Evolutionary conservation across 2,888 invertebrate species (phyloP), one percentile per base, ranked within the genome.

Genomic region (Anorthoa munda): DNA sequence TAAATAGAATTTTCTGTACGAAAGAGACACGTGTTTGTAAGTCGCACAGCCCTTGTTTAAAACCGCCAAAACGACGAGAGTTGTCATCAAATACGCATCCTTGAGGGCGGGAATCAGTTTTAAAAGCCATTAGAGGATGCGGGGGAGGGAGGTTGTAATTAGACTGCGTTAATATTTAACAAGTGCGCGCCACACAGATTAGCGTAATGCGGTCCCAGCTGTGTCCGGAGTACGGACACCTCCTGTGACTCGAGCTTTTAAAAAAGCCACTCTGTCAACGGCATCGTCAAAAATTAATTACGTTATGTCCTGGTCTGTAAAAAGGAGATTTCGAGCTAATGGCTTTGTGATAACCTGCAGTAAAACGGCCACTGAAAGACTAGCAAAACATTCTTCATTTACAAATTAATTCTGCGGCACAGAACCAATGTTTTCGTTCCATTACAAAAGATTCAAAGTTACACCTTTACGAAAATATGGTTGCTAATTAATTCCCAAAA

Each of bases 51-150:
- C 90, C 90, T 89, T 87, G 88, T 85, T 86, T 86, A 81, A 87
- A 90, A 90, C 88, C 87, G 84, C 83, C 89, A 90, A 91, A 93
- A 92, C 92, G 92, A 87, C 90, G 90, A 91, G 93, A 95, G 93
- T 95, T 95, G 96, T 96, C 96, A 96, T 96, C 96, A 96, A 96
- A 96, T 95, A 95, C 96, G 93, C 95, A 96, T 96, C 95, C 93
- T 94, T 89, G 83, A 90, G 94, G 95, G 94, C 93, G 93, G 94
- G 95, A 95, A 95, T 96, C 96, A 96, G 96, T 96, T 96, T 96
- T 96, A 95, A 96, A 96, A 96, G 94, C 96, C 96, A 96, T 96
- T 96, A 96, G 95, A 94, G 93, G 92, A 88, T 84, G 88, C 80
- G 84, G 91, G 89, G 87, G 86, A 87, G 86, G 90, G 93, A 90